These are phyloP conservation scores for Zoanthus sociatus DNA, from an alignment of 92 coral and sea anemone genomes.

Conservation along the genomic window DNA sequence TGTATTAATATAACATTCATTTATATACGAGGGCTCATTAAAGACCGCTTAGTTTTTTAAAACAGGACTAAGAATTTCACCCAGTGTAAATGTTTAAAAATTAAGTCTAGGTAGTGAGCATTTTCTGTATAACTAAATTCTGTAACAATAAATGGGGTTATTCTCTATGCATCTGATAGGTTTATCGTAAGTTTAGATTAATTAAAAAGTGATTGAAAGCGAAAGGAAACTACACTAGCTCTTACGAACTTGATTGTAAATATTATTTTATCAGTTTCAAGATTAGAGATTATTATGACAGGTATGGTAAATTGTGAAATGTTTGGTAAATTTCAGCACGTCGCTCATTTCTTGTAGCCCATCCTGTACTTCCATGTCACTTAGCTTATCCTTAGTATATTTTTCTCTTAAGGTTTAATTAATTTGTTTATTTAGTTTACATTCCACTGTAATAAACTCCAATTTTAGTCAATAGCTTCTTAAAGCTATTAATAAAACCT, in stretches of 20 bases:
- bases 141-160: not conserved
- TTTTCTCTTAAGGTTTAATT: no score
- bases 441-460: no score
- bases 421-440: no score
- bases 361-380: no score
- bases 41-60: not conserved
- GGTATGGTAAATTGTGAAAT: no score
- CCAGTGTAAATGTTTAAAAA: not conserved
- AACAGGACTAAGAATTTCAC: not conserved
- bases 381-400: no score
- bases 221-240: not conserved
- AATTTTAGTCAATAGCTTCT: no score
- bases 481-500: no score
- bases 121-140: not conserved
- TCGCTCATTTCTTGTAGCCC: no score
- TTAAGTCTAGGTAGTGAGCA: not conserved
- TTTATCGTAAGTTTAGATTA: not conserved
- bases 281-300: no score
- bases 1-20: not conserved
- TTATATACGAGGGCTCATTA: not conserved
- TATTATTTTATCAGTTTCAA: not conserved
- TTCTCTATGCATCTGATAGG: not conserved
- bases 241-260: not conserved
- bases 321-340: no score
- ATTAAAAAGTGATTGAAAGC: not conserved